Conservation (phyloP, 1,140 invertebrate genomes). For the Trachymyrmex septentrionalis region DNA sequence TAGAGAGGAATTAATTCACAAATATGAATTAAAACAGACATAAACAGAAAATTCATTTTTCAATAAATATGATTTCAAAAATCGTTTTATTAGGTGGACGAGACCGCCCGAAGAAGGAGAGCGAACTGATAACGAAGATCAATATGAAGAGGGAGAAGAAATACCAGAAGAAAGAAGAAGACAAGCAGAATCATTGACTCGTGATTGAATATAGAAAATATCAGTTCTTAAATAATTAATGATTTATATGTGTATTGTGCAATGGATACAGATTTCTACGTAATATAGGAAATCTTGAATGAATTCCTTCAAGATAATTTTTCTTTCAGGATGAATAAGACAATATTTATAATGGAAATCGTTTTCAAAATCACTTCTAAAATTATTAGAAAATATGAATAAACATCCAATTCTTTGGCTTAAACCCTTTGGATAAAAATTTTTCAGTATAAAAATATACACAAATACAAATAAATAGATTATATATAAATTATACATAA, state of each 20-base stretch:
- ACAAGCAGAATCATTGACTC: conserved; percentile 45
- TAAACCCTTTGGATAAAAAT: too few relatives aligned
- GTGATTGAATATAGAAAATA: conserved; percentile 40
- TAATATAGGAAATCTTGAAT: background rate
- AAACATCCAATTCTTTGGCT: too few relatives aligned
- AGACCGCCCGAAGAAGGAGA: conserved; percentile 83
- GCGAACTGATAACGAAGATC: conserved; percentile 77
- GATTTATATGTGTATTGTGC: background rate
- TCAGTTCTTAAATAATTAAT: conserved; percentile 9
- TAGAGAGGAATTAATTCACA: background rate
- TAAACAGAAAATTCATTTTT: background rate
- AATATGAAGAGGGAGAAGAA: conserved; percentile 77
- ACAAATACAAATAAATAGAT: too few relatives aligned
- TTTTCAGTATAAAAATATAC: too few relatives aligned
- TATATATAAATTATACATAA: too few relatives aligned
- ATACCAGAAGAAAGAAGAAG: conserved; percentile 59
- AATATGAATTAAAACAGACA: background rate
- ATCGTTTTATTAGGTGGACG: conserved; percentile 80
- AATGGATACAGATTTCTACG: background rate
- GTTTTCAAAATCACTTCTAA: background rate
- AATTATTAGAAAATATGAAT: background rate
- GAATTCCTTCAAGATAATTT: background rate
- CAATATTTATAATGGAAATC: background rate
- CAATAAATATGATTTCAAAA: background rate
- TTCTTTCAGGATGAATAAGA: background rate